Evolutionary conservation across 1,140 invertebrate species (phyloP).

Genomic region (Drosophila nebulosa): DNA sequence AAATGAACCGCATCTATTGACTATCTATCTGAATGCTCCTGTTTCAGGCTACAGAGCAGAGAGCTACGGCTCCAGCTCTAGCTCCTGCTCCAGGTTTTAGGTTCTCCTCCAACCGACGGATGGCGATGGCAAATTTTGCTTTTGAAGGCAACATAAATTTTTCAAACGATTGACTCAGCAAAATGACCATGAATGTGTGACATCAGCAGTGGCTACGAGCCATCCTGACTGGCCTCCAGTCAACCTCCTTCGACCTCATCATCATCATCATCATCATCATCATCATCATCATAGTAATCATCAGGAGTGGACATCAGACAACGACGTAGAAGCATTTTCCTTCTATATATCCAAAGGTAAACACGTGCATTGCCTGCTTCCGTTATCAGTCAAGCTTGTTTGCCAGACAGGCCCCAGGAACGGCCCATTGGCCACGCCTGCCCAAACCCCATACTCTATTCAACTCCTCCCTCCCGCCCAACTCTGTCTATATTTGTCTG

Average conservation of each 20-base stretch:
- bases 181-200: slow-evolving; percentile 78
- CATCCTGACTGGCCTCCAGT: neutral
- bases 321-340: neutral
- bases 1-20: slow-evolving; percentile 78
- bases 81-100: too few species aligned
- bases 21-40: slow-evolving; percentile 45
- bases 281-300: slow-evolving; percentile 23
- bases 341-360: slow-evolving; percentile 75
- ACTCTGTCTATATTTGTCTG: slow-evolving; percentile 57
- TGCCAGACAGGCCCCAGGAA: slow-evolving; percentile 49
- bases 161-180: slow-evolving; percentile 78
- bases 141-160: slow-evolving; percentile 78
- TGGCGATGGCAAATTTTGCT: slow-evolving; percentile 70
- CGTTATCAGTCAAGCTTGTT: slow-evolving; percentile 75
- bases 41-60: neutral
- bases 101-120: neutral
- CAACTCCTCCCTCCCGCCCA: neutral
- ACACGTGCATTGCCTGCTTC: slow-evolving; percentile 75
- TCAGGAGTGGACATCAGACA: slow-evolving; percentile 19
- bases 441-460: neutral
- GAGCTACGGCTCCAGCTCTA: neutral
- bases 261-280: slow-evolving; percentile 6
- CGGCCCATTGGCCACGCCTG: slow-evolving; percentile 37
- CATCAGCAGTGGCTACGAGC: slow-evolving; percentile 59
- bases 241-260: neutral